Evolutionary conservation across 2,888 invertebrate genomes (phyloP), one percentile per base, ranked within the genome.

Genomic region (Synergus umbraculus): DNA sequence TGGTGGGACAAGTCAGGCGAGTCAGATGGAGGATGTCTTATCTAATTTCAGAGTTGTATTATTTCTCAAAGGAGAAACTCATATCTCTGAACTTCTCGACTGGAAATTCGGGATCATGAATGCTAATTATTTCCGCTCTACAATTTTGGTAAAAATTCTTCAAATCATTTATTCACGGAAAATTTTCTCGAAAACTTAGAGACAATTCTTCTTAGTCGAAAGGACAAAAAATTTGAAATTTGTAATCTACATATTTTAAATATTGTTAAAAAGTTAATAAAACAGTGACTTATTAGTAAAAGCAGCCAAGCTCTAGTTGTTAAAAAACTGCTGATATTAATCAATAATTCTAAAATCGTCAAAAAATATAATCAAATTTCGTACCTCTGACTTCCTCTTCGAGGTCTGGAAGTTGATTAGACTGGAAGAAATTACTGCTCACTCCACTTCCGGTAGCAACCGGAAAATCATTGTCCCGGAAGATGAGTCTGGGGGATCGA

Each of bases 331-430:
- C 1, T 49, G 3, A 15, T 9, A 15, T 15, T 49, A 46, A 12
- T 46, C 12, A 46, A 12, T 54, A 13, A 8, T n/a, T 54, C 9
- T 9, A n/a, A 54, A 8, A 4, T n/a, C 18, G 9, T 54, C n/a
- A 9, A 9, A 54, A n/a, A n/a, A n/a, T 54, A 3, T n/a, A n/a
- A 9, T 18, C n/a, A n/a, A 54, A n/a, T n/a, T n/a, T n/a, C 13
- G 4, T 85, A 92, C 92, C 92, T 91, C 91, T 86, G 65, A 87
- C 86, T 60, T 91, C 92, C 15, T 91, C 91, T 65, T 92, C 92
- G 76, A 89, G 82, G 4, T 92, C 92, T 10, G 90, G 89, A 76
- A 92, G 78, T 60, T 92, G 92, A 79, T 92, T 92, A 8, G 91
- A 89, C 78, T 90, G 91, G 78, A 92, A 92, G 80, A 92, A 90